These are phyloP conservation scores for Tapera naevia DNA, from an alignment of 2,797 vertebrate species.

Conservation along the genomic window DNA sequence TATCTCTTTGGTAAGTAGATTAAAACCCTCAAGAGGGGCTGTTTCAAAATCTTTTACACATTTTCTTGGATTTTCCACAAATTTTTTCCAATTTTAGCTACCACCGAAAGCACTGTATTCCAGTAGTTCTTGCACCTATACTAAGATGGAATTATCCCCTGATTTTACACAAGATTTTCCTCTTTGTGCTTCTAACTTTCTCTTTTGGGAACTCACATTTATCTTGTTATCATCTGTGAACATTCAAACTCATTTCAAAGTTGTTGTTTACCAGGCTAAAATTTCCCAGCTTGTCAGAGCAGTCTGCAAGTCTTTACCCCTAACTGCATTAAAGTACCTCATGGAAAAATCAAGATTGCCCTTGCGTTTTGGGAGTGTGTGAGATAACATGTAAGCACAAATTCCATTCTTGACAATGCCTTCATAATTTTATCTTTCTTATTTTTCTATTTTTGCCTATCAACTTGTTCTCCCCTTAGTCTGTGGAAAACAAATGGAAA, in stretches of 20 bases:
- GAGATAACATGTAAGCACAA: background rate
- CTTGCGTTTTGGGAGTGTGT: background rate
- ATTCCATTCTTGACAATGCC: background rate
- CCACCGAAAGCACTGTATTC: background rate
- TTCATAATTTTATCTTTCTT: background rate
- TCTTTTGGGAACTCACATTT: background rate
- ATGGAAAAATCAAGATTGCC: background rate
- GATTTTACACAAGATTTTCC: background rate
- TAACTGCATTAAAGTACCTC: background rate
- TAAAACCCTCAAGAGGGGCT: background rate
- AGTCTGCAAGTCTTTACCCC: background rate
- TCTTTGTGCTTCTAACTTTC: background rate
- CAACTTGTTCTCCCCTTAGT: background rate
- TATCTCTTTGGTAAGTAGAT: conserved; percentile 35
- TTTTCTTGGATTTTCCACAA: background rate
- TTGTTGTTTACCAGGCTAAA: background rate
- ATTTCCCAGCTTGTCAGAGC: background rate
- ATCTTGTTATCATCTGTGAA: background rate
- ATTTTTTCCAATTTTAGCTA: background rate
- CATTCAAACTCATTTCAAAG: background rate
- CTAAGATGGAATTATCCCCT: background rate
- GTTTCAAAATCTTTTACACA: conserved; percentile 7
- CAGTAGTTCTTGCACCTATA: background rate
- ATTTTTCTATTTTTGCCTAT: background rate
- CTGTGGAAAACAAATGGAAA: background rate